Evolutionary conservation across 1,140 invertebrate genomes (phyloP), one percentile per base, ranked within the genome.

Genomic region (Pinna nobilis): DNA sequence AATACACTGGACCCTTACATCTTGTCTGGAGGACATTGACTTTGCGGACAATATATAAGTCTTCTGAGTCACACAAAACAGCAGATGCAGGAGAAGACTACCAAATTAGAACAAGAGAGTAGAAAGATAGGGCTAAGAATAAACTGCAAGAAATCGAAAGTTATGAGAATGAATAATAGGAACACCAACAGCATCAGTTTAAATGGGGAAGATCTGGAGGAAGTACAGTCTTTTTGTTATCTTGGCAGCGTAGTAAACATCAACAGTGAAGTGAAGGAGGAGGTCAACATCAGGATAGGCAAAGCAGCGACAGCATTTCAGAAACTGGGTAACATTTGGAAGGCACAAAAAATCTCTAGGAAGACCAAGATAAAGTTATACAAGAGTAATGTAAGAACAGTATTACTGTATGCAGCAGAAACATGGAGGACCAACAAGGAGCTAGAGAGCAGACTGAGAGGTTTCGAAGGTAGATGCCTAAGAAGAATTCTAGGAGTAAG

Each of bases 41-140:
- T 74, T 61, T 74, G 71, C 73, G 20, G 65, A 74, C 28, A 47
- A n/a, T n/a, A 74, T 47, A 68, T 74, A 3, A 47, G 55, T 32
- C 68, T 39, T 3, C 25, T 72, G 2, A 37, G 61, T 0, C 63
- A 68, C 53, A 68, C 47, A 28, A 41, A 72, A 4, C 32, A 63
- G 11, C 53, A 72, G 15, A 77, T 68, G 44, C 63, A 67, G 33
- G 23, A 59, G 18, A 71, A 76, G 37, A 57, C 60, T 4, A 15
- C n/a, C 1, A 50, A 28, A 30, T 35, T 70, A 13, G 11, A 63
- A 7, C 3, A 70, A 55, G 33, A 57, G 47, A 51, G 20, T 6
- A 60, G 20, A 55, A 51, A 64, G 25, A 59, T 59, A 1, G 35
- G 60, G 15, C 33, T 64, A 11, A 64, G 70, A 25, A 65, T 74